Base-by-base conservation (phyloP, 2,113 vertebrate species). In the Australoheros scitulus region DNA sequence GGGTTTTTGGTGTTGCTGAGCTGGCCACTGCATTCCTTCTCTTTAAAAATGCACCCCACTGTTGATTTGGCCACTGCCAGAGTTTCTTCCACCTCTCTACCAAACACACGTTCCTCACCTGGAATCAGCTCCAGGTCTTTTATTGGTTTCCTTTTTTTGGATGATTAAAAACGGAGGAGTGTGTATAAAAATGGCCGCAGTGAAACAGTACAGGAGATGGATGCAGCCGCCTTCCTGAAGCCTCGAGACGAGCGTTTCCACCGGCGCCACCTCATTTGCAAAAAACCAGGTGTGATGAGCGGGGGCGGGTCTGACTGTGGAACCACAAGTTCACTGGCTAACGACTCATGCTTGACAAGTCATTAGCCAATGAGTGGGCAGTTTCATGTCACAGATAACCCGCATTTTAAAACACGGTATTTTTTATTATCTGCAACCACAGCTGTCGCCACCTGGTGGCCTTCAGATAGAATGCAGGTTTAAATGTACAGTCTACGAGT, bases 401-500 rank as follows among this genome's bases (percentile, higher is more conserved):
- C 8, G 8, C 36, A 38, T 38, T 38, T 38, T 38, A 3, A 38
- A 38, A 38, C 8, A 10, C 9, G 8, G 8, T 10, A 38, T 41
- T 41, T 38, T 41, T 41, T 3, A 41, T 11, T 41, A 41, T 41
- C 10, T 11, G 38, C 15, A 68, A 68, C 22, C 26, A 50, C 38
- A 41, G 38, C 38, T 41, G 38, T 11, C 38, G 38, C 64, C 9
- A 0, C 47, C 41, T 68, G 64, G 64, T 68, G 64, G 64, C 64
- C 64, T 68, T 47, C 64, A 68, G 41, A 50, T 24, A 26, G 22
- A 68, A 68, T 68, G 64, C 15, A 68, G 64, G 64, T 68, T 68
- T 47, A 50, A 22, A 26, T 47, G 64, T 47, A 22, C 64, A 6
- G 64, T 9, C 3, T 5, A 47, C 6, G 38, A 41, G 10, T 41